A percentile compares a stretch with the other conserved stretches of the same genome.
These are phyloP conservation scores for Ectobius pallidus DNA, from an alignment of 2,888 invertebrate genomes.

Conservation along the genomic window DNA sequence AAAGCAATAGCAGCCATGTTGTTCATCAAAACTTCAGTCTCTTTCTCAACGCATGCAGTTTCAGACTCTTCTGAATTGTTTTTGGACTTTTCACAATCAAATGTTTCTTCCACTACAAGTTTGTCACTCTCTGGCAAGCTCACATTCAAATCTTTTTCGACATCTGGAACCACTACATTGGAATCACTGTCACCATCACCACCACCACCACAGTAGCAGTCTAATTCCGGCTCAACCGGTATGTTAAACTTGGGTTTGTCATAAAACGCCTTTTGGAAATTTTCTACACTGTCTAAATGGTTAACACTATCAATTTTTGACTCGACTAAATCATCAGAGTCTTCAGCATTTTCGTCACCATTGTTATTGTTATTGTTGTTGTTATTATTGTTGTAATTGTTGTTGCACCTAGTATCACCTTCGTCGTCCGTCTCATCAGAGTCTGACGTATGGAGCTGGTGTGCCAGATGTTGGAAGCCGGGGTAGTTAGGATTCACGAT, in stretches of 20 bases:
- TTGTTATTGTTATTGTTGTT: conserved; percentile 46
- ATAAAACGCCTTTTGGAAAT: conserved; percentile 62
- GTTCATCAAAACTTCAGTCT: not conserved
- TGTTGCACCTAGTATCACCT: conserved; percentile 57
- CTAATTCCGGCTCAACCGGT: conserved; percentile 49
- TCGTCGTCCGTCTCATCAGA: conserved; percentile 58
- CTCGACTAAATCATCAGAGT: conserved; percentile 46
- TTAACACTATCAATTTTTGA: conserved; percentile 59
- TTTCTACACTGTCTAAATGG: conserved; percentile 58
- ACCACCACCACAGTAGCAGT: not conserved
- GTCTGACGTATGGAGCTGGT: conserved; percentile 62
- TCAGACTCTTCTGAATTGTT: not conserved
- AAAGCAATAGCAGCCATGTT: conserved; percentile 20
- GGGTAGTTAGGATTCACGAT: conserved; percentile 86
- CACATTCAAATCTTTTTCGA: conserved; percentile 41
- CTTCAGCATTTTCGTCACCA: conserved; percentile 44
- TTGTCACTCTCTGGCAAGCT: conserved; percentile 18
- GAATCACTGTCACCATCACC: too few relatives aligned
- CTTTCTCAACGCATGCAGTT: not conserved
- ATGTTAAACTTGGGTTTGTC: conserved; percentile 64
- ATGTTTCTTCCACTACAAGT: conserved; percentile 1
- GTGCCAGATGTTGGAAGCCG: conserved; percentile 81
- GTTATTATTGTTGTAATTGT: conserved; percentile 57
- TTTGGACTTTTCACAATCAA: not conserved
- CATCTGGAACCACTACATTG: conserved; percentile 1